phyloP scores from a whole-genome alignment of 2,113 vertebrate species.

The Diadophis punctatus region DNA sequence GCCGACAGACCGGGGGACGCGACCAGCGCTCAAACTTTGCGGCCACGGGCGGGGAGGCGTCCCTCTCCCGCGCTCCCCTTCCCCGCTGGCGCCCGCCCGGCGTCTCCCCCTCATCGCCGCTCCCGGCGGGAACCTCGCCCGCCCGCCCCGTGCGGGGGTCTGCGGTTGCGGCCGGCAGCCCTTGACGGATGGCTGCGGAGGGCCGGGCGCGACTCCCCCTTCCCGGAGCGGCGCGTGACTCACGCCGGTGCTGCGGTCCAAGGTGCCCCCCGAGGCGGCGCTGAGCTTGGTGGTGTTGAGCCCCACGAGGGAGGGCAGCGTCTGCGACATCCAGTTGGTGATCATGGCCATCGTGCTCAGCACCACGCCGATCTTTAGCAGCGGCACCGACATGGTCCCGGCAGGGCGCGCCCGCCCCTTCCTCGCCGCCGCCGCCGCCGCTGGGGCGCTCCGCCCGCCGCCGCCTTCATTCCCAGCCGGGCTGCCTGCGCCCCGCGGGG shows the following conservation, averaged over 20 bases:
- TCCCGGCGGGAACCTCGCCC: neutral
- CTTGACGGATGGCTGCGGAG: neutral
- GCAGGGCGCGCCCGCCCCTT: slow-evolving; percentile 37
- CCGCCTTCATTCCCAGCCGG: slow-evolving; percentile 81
- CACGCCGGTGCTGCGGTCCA: slow-evolving; percentile 92
- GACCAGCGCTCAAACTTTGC: neutral
- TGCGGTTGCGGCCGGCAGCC: neutral
- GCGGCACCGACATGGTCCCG: slow-evolving; percentile 90
- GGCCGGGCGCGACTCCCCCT: neutral
- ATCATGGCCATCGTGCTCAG: slow-evolving; percentile 99
- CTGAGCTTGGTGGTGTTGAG: slow-evolving; percentile 91
- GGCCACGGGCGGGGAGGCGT: neutral
- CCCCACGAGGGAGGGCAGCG: slow-evolving; percentile 92
- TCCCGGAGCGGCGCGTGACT: slow-evolving; percentile 60
- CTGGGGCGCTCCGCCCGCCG: neutral
- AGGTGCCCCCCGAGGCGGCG: slow-evolving; percentile 84
- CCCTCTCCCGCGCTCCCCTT: too few species aligned
- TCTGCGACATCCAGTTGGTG: slow-evolving; percentile 99
- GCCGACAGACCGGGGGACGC: too few species aligned
- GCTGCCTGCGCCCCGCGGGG: slow-evolving; percentile 55
- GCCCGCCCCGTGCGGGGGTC: too few species aligned
- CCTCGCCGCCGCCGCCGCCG: slow-evolving; percentile 20
- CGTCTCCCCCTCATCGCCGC: neutral
- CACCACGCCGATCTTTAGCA: slow-evolving; percentile 96
- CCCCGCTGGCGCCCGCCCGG: neutral